Conservation (phyloP, 2,888 invertebrate genomes). For the Chrysolina haemoptera region DNA sequence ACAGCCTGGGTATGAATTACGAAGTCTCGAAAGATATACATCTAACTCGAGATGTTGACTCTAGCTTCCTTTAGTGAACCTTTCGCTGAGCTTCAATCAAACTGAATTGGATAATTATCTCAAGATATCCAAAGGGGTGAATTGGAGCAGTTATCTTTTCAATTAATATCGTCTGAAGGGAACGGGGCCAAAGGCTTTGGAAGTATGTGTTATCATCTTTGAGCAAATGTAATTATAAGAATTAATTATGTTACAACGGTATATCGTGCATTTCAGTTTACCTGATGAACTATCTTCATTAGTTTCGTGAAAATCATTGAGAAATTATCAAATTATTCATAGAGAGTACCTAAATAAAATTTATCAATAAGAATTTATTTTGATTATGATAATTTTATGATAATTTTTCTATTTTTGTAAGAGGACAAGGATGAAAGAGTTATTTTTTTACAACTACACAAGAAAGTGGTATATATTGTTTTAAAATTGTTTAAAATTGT, state of each 20-base stretch:
- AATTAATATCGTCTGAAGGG: constrained; percentile 8
- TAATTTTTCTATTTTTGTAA: too few relatives aligned
- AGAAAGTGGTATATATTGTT: too few relatives aligned
- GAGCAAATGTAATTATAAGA: not conserved
- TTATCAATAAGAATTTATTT: too few relatives aligned
- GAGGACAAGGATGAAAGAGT: too few relatives aligned
- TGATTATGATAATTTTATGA: too few relatives aligned
- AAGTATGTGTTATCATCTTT: not conserved
- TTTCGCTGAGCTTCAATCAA: not conserved
- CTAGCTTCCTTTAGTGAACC: not conserved
- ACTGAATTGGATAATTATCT: constrained; percentile 13
- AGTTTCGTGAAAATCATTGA: too few relatives aligned
- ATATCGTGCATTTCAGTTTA: not conserved
- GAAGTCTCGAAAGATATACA: not conserved
- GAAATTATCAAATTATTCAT: too few relatives aligned
- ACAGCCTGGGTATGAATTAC: not conserved
- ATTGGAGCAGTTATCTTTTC: not conserved
- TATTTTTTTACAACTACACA: too few relatives aligned
- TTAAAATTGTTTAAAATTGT: too few relatives aligned
- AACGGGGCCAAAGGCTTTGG: too few relatives aligned
- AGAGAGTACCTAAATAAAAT: too few relatives aligned
- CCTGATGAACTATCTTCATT: not conserved
- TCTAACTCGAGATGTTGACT: constrained; percentile 3
- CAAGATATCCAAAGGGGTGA: not conserved
- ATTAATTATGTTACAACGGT: not conserved